These are phyloP conservation scores for Pectinophora gossypiella DNA, from an alignment of 1,140 invertebrate genomes.

Conservation along the genomic window DNA sequence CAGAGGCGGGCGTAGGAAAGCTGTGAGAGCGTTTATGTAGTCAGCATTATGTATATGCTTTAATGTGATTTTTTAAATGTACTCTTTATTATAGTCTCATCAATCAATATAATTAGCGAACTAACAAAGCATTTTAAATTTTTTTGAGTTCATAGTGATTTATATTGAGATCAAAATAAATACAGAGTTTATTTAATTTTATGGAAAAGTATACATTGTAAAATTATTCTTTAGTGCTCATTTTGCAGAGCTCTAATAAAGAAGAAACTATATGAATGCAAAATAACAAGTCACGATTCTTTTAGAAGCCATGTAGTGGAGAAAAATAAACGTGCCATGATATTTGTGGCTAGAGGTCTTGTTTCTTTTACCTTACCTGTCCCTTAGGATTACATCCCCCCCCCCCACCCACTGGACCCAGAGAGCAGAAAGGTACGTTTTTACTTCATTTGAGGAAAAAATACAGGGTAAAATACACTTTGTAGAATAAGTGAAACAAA, in stretches of 20 bases:
- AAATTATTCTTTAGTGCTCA: conserved; percentile 68
- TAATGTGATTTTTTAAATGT: conserved; percentile 77
- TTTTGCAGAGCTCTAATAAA: conserved; percentile 64
- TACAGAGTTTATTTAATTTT: conserved; percentile 76
- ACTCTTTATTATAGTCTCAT: conserved; percentile 76
- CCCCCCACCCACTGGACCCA: too few species aligned
- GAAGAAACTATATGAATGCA: conserved; percentile 69
- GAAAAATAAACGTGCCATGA: conserved; percentile 77
- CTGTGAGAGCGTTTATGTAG: conserved; percentile 73
- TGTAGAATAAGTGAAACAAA: too few species aligned
- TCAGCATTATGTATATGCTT: conserved; percentile 76
- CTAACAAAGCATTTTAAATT: conserved; percentile 74
- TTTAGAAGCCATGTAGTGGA: conserved; percentile 77
- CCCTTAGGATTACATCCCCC: too few species aligned
- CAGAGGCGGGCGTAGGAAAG: conserved; percentile 38
- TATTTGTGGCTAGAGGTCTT: conserved; percentile 70
- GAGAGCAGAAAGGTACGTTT: too few species aligned
- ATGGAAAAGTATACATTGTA: conserved; percentile 71
- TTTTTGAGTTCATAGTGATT: conserved; percentile 74
- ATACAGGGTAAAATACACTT: too few species aligned
- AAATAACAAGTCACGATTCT: conserved; percentile 75
- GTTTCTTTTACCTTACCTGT: conserved; percentile 55
- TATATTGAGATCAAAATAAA: conserved; percentile 74
- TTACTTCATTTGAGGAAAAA: too few species aligned
- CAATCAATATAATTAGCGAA: conserved; percentile 72